Evolutionary conservation across 2,888 invertebrate species (phyloP), one percentile per base, ranked within the genome.

Genomic region (Drosophila anomelani): DNA sequence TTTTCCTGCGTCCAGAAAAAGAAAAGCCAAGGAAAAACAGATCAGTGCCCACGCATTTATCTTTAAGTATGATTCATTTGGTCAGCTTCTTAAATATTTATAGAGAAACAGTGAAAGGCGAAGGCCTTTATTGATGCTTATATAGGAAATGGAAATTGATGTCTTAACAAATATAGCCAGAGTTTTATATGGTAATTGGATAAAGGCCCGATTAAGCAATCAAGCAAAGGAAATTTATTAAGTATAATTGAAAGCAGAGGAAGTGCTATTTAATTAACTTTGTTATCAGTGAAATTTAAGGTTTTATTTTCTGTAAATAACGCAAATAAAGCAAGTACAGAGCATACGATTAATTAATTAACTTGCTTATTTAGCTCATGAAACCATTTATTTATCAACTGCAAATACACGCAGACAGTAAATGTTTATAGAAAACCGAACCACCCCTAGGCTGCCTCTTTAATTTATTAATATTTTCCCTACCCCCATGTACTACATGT

Each of bases 1-100:
- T 61, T 62, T 47, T 36, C 59, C 38, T 39, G 51, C 34, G 61
- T 85, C 69, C 81, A 76, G 76, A 20, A 23, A 39, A 41, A n/a
- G 26, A 51, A 46, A 44, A 46, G 32, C 39, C 39, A 73, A 36
- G 29, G 49, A 49, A 51, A 46, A 47, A 38, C 43, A 43, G 17
- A 29, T 34, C 44, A 8, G 13, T 13, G 55, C 81, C 89, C 82
- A 89, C 82, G 67, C 85, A 58, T 53, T 66, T 55, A 15, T 53
- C 55, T 57, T 69, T 36, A 34, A 34, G 32, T 20, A 63, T 82
- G 82, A 82, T 68, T 82, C 82, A 82, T 76, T 61, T 69, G 23
- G 23, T 41, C 49, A 49, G 29, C 59, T 63, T 66, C 44, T 54
- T 64, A 62, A 62, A 74, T 74, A 46, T 80, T 83, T 88, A 80